Base-by-base conservation (phyloP, 2,797 vertebrate species). In the Apodemus agrarius region DNA sequence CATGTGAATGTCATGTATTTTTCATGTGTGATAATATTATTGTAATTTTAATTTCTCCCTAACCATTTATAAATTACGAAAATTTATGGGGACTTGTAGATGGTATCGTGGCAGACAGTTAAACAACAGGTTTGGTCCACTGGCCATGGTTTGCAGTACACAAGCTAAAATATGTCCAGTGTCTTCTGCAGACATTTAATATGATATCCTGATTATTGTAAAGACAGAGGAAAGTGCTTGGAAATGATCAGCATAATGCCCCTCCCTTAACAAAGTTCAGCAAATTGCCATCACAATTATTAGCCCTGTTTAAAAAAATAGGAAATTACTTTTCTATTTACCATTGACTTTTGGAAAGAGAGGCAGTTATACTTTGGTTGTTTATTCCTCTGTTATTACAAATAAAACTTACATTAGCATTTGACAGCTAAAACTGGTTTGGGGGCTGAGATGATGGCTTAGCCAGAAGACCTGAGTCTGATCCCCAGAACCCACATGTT, bases 21-120 rank as follows among this genome's bases (percentile, higher is more conserved):
- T 92, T 94, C 34, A 91, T 49, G 17, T 93, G 14, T 19, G 34
- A 72, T 24, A 75, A 96, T 89, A 80, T 74, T 90, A 69, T 88
- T 83, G 31, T 79, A 82, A 31, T 72, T 94, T 84, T 88, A 14
- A 84, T 93, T 86, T 76, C 86, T 75, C 29, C 24, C 63, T 24
- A 91, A 74, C 9, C 37, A 84, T 9, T 59, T 93, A 49, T 29
- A 96, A 93, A 97, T 78, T 91, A 17, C 49, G 40, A 90, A 97
- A 94, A 82, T 10, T 6, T 37, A 83, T 96, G 13, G 88, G 92
- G 63, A 24, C 12, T 90, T 80, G 22, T 40, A 22, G 59, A 54
- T 17, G 65, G 1, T 63, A 65, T 24, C 72, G 69, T 96, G 83
- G 65, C 11, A 61, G 24, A 92, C 22, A 37, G 13, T 37, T 49